phyloP scores from a whole-genome alignment of 2,797 vertebrate species.

The Arrhamphus sclerolepis region DNA sequence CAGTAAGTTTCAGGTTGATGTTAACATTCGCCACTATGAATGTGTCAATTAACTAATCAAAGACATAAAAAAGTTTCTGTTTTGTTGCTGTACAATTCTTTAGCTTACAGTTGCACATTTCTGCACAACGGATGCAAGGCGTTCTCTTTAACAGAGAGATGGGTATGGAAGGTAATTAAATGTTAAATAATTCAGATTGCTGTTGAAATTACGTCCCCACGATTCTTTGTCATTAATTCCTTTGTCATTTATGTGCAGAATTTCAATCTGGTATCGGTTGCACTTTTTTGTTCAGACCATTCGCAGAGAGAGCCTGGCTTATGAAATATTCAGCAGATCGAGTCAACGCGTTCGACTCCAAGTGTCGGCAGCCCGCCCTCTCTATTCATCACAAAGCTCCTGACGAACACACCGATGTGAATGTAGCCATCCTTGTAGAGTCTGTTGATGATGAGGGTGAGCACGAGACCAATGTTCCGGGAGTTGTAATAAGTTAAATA shows the following conservation, averaged over 20 bases:
- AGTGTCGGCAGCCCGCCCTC: slow-evolving; percentile 11
- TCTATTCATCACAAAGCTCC: slow-evolving; percentile 15
- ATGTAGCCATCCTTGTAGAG: slow-evolving; percentile 98
- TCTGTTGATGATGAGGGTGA: slow-evolving; percentile 95
- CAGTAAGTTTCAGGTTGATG: slow-evolving; percentile 5
- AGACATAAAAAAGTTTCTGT: too few species aligned
- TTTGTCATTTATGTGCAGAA: slow-evolving; percentile 25
- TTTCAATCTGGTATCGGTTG: slow-evolving; percentile 26
- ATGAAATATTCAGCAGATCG: slow-evolving; percentile 47
- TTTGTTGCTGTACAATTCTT: background rate
- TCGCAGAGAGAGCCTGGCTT: too few species aligned
- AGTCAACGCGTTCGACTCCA: slow-evolving; percentile 13
- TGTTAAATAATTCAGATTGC: slow-evolving; percentile 7
- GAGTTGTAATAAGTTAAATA: slow-evolving; percentile 99
- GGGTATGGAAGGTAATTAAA: background rate
- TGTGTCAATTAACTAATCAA: too few species aligned
- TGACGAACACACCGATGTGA: slow-evolving; percentile 89
- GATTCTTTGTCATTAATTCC: slow-evolving; percentile 3
- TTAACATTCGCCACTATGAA: background rate
- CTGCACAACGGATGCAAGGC: background rate
- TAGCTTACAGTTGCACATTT: background rate
- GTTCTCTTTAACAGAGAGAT: too few species aligned
- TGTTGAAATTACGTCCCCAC: slow-evolving; percentile 5
- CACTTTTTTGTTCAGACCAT: slow-evolving; percentile 22
- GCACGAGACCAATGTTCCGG: slow-evolving; percentile 96